These are phyloP conservation scores for Chromobotia macracanthus DNA, from an alignment of 2,797 vertebrate genomes.

Conservation along the genomic window DNA sequence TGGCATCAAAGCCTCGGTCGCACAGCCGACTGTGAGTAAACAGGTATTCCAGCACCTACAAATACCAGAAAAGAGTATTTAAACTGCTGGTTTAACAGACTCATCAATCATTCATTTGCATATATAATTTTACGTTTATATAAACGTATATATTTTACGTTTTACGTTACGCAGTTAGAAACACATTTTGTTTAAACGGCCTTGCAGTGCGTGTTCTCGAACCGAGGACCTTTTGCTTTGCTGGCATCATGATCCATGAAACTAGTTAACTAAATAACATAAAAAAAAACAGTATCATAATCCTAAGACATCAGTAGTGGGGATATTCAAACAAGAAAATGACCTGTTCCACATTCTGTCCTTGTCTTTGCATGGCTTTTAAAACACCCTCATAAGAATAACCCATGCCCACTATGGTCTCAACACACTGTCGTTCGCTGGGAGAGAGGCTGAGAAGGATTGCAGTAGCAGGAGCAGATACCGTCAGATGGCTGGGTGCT, in stretches of 20 bases:
- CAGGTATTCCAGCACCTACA: conserved; percentile 94
- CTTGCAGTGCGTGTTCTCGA: too few relatives aligned
- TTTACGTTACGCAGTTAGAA: too few relatives aligned
- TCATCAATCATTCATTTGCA: neutral
- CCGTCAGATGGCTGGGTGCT: conserved; percentile 54
- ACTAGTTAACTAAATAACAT: neutral
- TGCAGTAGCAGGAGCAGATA: conserved; percentile 67
- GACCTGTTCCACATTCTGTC: conserved; percentile 97
- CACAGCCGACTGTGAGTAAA: conserved; percentile 91
- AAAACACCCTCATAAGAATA: conserved; percentile 91
- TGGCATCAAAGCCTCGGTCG: conserved; percentile 92
- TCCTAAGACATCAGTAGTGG: neutral
- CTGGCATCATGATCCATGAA: too few relatives aligned
- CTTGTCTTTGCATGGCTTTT: conserved; percentile 95
- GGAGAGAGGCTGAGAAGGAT: conserved; percentile 83
- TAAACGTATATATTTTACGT: neutral
- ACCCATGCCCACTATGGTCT: conserved; percentile 93
- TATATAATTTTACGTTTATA: neutral
- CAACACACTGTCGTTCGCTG: conserved; percentile 87
- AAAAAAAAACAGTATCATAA: neutral
- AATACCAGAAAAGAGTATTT: neutral
- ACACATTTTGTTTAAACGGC: too few relatives aligned
- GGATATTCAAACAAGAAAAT: neutral
- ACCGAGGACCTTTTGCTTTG: too few relatives aligned
- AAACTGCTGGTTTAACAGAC: neutral